phyloP scores from a whole-genome alignment of 1,140 invertebrate species.

The Caenorhabditis elegans region DNA sequence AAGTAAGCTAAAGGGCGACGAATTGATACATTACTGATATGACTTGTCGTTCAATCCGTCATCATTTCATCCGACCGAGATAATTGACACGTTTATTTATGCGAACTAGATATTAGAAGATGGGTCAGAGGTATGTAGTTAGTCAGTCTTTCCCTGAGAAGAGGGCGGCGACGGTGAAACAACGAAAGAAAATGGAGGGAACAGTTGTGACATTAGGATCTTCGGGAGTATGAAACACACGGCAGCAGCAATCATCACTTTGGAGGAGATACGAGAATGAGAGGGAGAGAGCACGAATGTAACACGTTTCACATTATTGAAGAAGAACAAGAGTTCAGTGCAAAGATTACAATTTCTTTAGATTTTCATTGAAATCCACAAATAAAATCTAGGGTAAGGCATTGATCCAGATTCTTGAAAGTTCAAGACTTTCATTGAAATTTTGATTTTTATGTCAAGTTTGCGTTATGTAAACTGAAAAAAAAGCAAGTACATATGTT shows the following conservation, averaged over 20 bases:
- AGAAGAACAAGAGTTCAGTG: neutral
- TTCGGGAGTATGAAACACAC: neutral
- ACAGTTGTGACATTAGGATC: constrained; percentile 15
- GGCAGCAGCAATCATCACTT: neutral
- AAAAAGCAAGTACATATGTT: neutral
- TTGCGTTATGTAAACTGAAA: neutral
- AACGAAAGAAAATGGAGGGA: neutral
- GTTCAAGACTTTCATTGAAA: too few species aligned
- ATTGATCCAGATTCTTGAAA: neutral
- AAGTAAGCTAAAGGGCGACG: neutral
- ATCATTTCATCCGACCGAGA: constrained; percentile 15
- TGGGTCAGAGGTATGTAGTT: neutral
- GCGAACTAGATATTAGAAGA: neutral
- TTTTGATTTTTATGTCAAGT: too few species aligned
- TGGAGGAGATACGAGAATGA: neutral
- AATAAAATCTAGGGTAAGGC: neutral
- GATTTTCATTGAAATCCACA: neutral
- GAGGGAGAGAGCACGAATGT: neutral
- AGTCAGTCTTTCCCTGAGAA: neutral
- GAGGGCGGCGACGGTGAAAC: constrained; percentile 4
- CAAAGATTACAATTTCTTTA: neutral
- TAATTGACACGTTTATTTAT: constrained; percentile 31
- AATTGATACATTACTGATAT: neutral
- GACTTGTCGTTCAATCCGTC: constrained; percentile 26
- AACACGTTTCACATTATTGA: constrained; percentile 9